phyloP scores from a whole-genome alignment of 2,113 vertebrate genomes.

The Herpetotheres cachinnans region DNA sequence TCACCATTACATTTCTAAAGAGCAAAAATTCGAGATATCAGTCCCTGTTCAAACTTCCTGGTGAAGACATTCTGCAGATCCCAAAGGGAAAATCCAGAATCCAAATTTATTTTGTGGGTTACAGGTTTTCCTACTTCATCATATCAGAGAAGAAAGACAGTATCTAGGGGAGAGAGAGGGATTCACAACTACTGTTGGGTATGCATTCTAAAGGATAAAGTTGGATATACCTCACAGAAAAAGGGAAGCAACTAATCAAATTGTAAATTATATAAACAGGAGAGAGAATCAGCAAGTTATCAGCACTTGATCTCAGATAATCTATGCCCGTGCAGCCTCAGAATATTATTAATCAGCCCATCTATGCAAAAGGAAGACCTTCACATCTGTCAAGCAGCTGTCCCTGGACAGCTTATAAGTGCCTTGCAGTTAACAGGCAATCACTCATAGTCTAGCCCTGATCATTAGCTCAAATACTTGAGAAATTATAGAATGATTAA shows the following conservation, averaged over 20 bases:
- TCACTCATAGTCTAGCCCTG: not conserved
- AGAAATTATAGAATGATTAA: slow-evolving; percentile 26
- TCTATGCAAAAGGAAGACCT: not conserved
- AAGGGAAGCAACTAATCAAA: not conserved
- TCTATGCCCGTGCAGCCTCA: not conserved
- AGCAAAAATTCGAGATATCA: not conserved
- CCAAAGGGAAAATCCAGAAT: not conserved
- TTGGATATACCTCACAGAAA: not conserved
- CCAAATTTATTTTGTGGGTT: not conserved
- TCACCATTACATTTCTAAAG: not conserved
- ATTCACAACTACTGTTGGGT: not conserved
- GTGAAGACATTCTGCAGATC: not conserved
- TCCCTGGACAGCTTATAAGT: slow-evolving; percentile 11
- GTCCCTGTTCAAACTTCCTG: not conserved
- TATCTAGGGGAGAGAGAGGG: not conserved
- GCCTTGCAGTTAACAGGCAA: slow-evolving; percentile 24
- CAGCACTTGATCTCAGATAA: not conserved
- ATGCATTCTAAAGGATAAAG: not conserved
- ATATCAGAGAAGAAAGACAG: not conserved
- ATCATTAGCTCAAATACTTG: slow-evolving; percentile 33
- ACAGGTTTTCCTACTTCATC: not conserved
- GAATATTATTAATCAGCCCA: slow-evolving; percentile 27
- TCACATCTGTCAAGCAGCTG: slow-evolving; percentile 3
- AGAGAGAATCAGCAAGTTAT: not conserved
- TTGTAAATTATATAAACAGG: not conserved